These are phyloP conservation scores for Caenorhabditis afra DNA, from an alignment of 2,888 invertebrate genomes.

Conservation along the genomic window DNA sequence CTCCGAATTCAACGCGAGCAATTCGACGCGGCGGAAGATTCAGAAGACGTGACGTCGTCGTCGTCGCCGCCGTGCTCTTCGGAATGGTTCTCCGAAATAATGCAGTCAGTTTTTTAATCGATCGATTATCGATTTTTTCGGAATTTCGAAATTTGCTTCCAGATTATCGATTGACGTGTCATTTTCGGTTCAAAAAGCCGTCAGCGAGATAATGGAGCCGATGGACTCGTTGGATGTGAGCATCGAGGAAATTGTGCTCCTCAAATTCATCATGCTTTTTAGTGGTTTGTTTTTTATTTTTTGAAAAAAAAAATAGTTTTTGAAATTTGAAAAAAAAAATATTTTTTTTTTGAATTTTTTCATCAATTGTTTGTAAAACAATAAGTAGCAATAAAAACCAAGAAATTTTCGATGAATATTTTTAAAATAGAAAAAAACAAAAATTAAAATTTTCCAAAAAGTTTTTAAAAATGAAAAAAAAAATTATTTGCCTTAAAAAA, in stretches of 20 bases:
- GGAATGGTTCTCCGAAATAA: conserved; percentile 32
- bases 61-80: conserved; percentile 16
- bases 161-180: conserved; percentile 12
- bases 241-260: conserved; percentile 28
- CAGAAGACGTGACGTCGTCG: no score
- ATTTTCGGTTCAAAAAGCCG: conserved; percentile 11
- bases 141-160: background rate
- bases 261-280: conserved; percentile 46
- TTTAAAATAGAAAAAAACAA: no score
- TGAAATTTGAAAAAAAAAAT: background rate
- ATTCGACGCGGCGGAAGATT: conserved; percentile 10
- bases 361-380: no score
- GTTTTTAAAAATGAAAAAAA: no score
- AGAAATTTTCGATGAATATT: no score
- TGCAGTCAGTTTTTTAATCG: conserved; percentile 20
- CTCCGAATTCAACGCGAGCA: conserved; percentile 32
- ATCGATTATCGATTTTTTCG: no score
- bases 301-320: background rate
- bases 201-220: conserved; percentile 37
- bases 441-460: no score
- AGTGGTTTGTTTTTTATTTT: conserved; percentile 10
- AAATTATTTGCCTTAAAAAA: no score
- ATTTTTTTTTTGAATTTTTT: background rate
- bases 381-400: no score
- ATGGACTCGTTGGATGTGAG: conserved; percentile 42